phyloP scores from a whole-genome alignment of 1,140 invertebrate species.

The Lordiphosa collinella region DNA sequence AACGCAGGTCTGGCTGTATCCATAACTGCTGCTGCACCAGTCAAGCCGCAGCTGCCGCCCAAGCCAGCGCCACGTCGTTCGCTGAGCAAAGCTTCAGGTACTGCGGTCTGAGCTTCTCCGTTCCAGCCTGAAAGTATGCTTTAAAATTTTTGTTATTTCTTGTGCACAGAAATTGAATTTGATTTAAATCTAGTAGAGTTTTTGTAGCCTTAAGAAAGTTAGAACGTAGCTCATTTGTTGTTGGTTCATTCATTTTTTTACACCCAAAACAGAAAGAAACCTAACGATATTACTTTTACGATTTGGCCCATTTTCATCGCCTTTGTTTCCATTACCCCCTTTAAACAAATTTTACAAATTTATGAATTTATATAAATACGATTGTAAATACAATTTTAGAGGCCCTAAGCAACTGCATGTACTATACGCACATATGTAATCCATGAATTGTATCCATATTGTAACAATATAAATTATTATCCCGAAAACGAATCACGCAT shows the following conservation, averaged over 20 bases:
- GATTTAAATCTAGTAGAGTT: conserved; percentile 38
- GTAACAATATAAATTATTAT: conserved; percentile 45
- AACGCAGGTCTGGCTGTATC: conserved; percentile 12
- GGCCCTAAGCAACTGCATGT: conserved; percentile 36
- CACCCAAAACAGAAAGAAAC: conserved; percentile 23
- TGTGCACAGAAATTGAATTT: conserved; percentile 57
- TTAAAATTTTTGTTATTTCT: conserved; percentile 70
- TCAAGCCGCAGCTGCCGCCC: conserved; percentile 64
- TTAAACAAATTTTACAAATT: conserved; percentile 4
- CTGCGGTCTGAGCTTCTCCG: conserved; percentile 10
- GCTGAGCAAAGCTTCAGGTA: conserved; percentile 29
- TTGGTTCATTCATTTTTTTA: conserved; percentile 46
- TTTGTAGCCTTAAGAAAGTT: conserved; percentile 24
- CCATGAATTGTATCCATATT: conserved; percentile 38
- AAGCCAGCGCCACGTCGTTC: conserved; percentile 68
- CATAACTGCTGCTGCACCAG: conserved; percentile 7
- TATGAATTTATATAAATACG: conserved; percentile 38
- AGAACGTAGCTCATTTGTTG: conserved; percentile 59
- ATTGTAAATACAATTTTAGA: conserved; percentile 32
- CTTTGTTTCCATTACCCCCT: neutral
- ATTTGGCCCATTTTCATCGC: too few species aligned
- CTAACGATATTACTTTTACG: conserved; percentile 51
- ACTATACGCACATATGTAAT: conserved; percentile 33
- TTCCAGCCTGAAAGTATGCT: conserved; percentile 46
- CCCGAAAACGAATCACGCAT: neutral